Percentiles rank a stretch among this genome's conserved stretches.
Evolutionary conservation across 2,888 invertebrate genomes (phyloP).

Genomic region (Sceliomorpha sp.): DNA sequence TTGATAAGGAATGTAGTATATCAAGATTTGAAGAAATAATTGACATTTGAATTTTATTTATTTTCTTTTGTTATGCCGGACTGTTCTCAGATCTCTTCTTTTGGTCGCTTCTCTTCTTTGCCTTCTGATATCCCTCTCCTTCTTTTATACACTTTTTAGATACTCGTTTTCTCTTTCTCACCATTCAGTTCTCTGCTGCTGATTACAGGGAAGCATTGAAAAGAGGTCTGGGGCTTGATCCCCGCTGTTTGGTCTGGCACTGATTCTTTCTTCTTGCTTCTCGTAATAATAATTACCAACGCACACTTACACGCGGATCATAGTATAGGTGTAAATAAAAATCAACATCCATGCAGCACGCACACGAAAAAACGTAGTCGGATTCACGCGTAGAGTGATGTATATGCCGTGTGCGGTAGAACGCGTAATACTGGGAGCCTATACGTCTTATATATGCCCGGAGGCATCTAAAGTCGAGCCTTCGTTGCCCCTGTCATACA

Average conservation of each 20-base stretch:
- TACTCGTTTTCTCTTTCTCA: slow-evolving; percentile 24
- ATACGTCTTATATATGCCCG: slow-evolving; percentile 64
- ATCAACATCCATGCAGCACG: slow-evolving; percentile 37
- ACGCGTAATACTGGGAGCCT: slow-evolving; percentile 72
- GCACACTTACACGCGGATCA: slow-evolving; percentile 44
- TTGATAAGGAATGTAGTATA: neutral
- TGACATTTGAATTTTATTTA: neutral
- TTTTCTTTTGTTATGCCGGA: slow-evolving; percentile 1
- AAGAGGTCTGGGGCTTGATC: slow-evolving; percentile 61
- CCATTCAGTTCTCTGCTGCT: slow-evolving; percentile 32
- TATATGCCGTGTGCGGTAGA: slow-evolving; percentile 63
- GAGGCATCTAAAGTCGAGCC: slow-evolving; percentile 62
- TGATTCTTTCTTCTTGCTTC: slow-evolving; percentile 61
- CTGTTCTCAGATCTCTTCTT: slow-evolving; percentile 3
- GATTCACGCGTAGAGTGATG: slow-evolving; percentile 67
- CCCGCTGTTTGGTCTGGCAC: slow-evolving; percentile 62
- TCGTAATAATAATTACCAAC: slow-evolving; percentile 70
- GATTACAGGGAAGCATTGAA: slow-evolving; percentile 68
- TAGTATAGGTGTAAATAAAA: slow-evolving; percentile 40
- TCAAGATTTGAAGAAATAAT: neutral
- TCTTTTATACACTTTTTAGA: slow-evolving; percentile 8
- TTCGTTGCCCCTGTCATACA: slow-evolving; percentile 58
- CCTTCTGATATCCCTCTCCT: slow-evolving; percentile 11
- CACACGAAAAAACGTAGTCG: slow-evolving; percentile 39
- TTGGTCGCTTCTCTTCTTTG: slow-evolving; percentile 14